A percentile compares a stretch with the other conserved stretches of the same genome.
Conservation (phyloP, 2,888 invertebrate species). For the Eristalis intricaria region DNA sequence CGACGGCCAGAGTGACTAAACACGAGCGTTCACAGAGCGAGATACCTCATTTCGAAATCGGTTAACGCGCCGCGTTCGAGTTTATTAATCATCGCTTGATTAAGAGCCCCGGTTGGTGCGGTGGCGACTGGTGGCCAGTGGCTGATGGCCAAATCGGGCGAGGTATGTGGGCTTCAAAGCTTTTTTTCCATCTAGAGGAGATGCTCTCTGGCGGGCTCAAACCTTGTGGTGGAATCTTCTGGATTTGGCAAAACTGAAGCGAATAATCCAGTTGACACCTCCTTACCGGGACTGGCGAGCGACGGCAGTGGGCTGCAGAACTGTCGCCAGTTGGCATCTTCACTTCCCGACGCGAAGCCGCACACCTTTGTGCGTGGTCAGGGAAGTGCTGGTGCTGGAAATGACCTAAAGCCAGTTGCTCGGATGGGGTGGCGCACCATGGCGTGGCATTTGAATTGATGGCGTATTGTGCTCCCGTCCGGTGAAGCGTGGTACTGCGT, state of each 20-base stretch:
- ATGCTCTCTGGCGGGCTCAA: not conserved
- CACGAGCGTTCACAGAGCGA: not conserved
- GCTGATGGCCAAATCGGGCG: slow-evolving; percentile 41
- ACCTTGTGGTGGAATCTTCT: slow-evolving; percentile 24
- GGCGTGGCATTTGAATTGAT: slow-evolving; percentile 19
- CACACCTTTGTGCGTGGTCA: not conserved
- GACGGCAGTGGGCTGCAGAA: slow-evolving; percentile 21
- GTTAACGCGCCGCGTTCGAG: slow-evolving; percentile 37
- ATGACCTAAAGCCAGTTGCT: slow-evolving; percentile 10
- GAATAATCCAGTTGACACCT: slow-evolving; percentile 56
- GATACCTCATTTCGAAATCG: slow-evolving; percentile 51
- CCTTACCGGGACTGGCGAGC: slow-evolving; percentile 25
- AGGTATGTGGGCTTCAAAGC: slow-evolving; percentile 34
- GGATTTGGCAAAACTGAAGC: slow-evolving; percentile 34
- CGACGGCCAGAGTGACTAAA: slow-evolving; percentile 42
- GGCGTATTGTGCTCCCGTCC: not conserved
- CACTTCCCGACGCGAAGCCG: not conserved
- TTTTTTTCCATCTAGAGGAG: not conserved
- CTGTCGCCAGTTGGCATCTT: slow-evolving; percentile 19
- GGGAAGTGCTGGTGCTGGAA: slow-evolving; percentile 15
- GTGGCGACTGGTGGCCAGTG: not conserved
- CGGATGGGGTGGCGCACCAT: not conserved
- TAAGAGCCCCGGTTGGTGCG: slow-evolving; percentile 37
- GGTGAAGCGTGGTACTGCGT: slow-evolving; percentile 17
- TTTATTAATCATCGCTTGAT: slow-evolving; percentile 62